Percentiles rank a stretch among this genome's conserved stretches.
These are phyloP conservation scores for Poeciliopsis retropinna DNA, from an alignment of 2,113 vertebrate species.

Conservation along the genomic window DNA sequence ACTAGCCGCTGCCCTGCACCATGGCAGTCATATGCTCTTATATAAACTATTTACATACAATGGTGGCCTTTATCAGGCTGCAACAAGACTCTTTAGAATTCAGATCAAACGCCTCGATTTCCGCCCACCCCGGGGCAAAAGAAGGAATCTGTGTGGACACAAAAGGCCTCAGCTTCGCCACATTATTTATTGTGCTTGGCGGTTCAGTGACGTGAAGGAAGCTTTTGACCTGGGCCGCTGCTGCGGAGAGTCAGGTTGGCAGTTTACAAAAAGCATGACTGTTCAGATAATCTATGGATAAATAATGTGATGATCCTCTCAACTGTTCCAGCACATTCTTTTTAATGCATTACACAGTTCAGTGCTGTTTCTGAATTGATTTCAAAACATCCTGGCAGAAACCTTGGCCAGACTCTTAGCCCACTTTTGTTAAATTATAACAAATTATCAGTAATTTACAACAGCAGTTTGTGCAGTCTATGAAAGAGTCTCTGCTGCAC, in stretches of 20 bases:
- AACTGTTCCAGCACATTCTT: not conserved
- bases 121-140: conserved; percentile 87
- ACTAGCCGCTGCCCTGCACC: conserved; percentile 89
- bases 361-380: not conserved
- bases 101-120: conserved; percentile 95
- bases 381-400: not conserved
- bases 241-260: conserved; percentile 40
- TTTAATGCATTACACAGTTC: not conserved
- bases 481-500: not conserved
- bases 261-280: conserved; percentile 22
- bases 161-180: conserved; percentile 74
- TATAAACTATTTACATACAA: conserved; percentile 96
- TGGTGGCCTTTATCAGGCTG: conserved; percentile 85
- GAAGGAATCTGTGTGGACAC: conserved; percentile 88
- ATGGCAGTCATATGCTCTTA: conserved; percentile 94
- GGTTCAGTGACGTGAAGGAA: conserved; percentile 67
- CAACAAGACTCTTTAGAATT: conserved; percentile 97
- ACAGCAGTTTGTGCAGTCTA: not conserved
- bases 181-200: conserved; percentile 82
- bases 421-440: not conserved
- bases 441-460: not conserved
- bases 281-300: conserved; percentile 2
- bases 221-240: conserved; percentile 67
- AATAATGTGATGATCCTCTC: no score
- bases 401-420: not conserved